Evolutionary conservation across 2,888 invertebrate species (phyloP).

Genomic region (Digitonthophagus gazella): DNA sequence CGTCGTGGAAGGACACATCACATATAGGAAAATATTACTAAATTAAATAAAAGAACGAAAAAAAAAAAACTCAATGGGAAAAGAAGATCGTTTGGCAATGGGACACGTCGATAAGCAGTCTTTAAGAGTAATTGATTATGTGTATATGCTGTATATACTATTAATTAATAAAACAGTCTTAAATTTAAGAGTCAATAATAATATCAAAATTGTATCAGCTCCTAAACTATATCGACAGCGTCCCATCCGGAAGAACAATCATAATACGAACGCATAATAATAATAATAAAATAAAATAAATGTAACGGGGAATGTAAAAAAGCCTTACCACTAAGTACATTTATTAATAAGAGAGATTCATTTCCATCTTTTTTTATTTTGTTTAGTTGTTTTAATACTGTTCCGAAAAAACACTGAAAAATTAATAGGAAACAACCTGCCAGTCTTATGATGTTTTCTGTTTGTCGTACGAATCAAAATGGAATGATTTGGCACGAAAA

Average conservation of each 20-base stretch:
- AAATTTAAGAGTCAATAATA: no score
- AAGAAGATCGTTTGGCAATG: not conserved
- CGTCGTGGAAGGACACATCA: not conserved
- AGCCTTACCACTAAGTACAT: slow-evolving; percentile 28
- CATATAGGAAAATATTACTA: not conserved
- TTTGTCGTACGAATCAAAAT: no score
- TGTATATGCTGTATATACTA: not conserved
- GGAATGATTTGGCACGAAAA: slow-evolving; percentile 24
- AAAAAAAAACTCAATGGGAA: not conserved
- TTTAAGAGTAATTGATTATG: slow-evolving; percentile 11
- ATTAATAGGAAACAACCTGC: not conserved
- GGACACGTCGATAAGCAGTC: slow-evolving; percentile 9
- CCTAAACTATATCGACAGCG: not conserved
- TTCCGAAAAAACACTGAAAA: slow-evolving; percentile 2
- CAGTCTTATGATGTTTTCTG: not conserved
- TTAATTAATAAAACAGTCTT: not conserved
- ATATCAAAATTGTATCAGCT: not conserved
- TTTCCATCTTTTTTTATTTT: slow-evolving; percentile 3
- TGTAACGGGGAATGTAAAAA: slow-evolving; percentile 21
- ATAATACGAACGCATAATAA: not conserved
- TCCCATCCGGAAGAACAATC: not conserved
- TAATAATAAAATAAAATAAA: slow-evolving; percentile 13
- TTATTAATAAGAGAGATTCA: slow-evolving; percentile 14
- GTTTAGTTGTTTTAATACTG: not conserved
- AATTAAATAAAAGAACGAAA: slow-evolving; percentile 1